Evolutionary conservation across 2,113 vertebrate species (phyloP).

Genomic region (Podarcis muralis): DNA sequence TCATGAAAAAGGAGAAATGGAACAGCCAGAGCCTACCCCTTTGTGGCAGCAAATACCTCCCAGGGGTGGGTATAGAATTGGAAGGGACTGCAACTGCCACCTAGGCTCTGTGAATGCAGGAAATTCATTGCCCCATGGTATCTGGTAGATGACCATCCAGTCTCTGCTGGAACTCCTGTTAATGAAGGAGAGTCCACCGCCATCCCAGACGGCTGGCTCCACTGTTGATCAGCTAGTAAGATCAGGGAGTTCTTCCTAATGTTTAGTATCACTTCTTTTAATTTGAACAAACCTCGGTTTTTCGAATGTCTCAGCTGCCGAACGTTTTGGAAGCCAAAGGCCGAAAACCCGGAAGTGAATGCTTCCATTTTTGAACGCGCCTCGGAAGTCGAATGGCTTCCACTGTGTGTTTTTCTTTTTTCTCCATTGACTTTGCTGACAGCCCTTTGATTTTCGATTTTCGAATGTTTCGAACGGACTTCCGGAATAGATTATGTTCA

Average conservation of each 20-base stretch:
- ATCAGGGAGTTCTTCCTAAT: neutral
- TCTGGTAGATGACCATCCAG: too few species aligned
- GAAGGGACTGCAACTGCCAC: neutral
- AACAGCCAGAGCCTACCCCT: neutral
- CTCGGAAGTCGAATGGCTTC: too few species aligned
- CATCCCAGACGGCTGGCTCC: neutral
- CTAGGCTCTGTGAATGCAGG: neutral
- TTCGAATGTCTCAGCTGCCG: too few species aligned
- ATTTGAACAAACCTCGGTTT: neutral
- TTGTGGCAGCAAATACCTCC: conserved; percentile 47
- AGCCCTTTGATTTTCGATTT: too few species aligned
- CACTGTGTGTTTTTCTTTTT: too few species aligned
- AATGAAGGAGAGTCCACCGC: neutral
- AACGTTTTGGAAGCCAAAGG: too few species aligned
- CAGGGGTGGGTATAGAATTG: conserved; percentile 41
- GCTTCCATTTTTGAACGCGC: too few species aligned
- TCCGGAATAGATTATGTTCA: too few species aligned
- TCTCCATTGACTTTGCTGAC: too few species aligned
- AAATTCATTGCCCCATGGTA: neutral
- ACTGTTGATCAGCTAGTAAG: neutral
- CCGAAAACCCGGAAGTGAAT: too few species aligned
- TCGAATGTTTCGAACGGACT: too few species aligned
- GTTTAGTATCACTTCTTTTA: neutral
- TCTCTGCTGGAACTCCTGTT: too few species aligned
- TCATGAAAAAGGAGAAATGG: conserved; percentile 14